Base-by-base conservation (phyloP, 2,113 vertebrate genomes). In the Periophthalmus modestus region DNA sequence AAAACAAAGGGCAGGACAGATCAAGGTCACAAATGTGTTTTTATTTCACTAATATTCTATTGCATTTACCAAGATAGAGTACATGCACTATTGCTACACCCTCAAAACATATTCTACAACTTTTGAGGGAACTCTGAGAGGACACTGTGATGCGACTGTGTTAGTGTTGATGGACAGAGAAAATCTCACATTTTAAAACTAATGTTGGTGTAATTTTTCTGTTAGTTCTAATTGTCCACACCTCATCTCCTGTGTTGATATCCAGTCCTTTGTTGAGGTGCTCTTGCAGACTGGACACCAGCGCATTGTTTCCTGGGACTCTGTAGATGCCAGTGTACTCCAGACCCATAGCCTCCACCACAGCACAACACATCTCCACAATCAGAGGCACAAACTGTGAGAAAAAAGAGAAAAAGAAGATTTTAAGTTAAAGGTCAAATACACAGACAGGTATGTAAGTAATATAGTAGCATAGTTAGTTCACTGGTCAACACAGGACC, bases 251-350 rank as follows among this genome's bases (percentile, higher is more conserved):
- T 47, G 95, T 93, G 93, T 96, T 97, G 90, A 97, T 95, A 85
- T 98, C 96, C 1, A 95, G 68, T 21, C 97, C 98, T 16, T 96
- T 97, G 91, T 99, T 96, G 78, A 99, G 96, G 81, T 99, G 96
- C 63, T 99, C 97, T 90, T 99, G 98, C 57, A 98, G 92, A 83
- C 94, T 96, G 80, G 95, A 96, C 78, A 99, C 97, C 86, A 98
- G 95, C 0, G 97, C 98, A 0, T 98, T 99, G 94, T 98, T 98
- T 12, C 97, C 98, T 0, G 98, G 98, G 24, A 99, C 97, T 0
- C 98, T 91, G 90, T 99, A 99, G 87, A 99, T 98, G 28, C 97
- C 98, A 0, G 95, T 96, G 89, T 96, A 97, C 76, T 99, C 97
- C 87, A 99, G 89, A 23, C 98, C 97, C 3, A 94, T 94, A 0